These are phyloP conservation scores for Esperia sulphurella DNA, from an alignment of 2,888 invertebrate genomes.

Conservation along the genomic window DNA sequence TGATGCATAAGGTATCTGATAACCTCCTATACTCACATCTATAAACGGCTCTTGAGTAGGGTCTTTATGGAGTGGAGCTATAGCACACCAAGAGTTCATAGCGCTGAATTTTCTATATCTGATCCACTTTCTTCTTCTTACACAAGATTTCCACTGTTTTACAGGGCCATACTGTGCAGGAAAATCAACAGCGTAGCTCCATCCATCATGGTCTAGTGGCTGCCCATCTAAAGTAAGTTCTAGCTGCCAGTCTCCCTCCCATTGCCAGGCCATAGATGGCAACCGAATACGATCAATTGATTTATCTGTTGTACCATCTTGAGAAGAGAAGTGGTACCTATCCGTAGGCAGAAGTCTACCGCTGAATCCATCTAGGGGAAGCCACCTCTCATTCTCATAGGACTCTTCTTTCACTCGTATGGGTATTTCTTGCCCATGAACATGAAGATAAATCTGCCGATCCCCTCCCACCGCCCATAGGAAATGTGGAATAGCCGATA, in stretches of 20 bases:
- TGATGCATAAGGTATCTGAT: slow-evolving; percentile 87
- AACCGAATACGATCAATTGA: slow-evolving; percentile 89
- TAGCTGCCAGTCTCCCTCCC: slow-evolving; percentile 96
- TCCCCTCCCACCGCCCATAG: slow-evolving; percentile 97
- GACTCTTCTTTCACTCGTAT: slow-evolving; percentile 94
- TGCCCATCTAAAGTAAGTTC: slow-evolving; percentile 92
- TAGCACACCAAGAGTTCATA: slow-evolving; percentile 95
- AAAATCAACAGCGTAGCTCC: slow-evolving; percentile 96
- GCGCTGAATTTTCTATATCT: slow-evolving; percentile 92
- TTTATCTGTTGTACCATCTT: slow-evolving; percentile 89
- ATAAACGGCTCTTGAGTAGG: slow-evolving; percentile 96
- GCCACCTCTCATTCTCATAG: slow-evolving; percentile 96
- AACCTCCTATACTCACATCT: slow-evolving; percentile 93
- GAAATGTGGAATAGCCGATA: slow-evolving; percentile 90
- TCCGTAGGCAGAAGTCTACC: slow-evolving; percentile 92
- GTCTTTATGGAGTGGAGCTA: slow-evolving; percentile 93
- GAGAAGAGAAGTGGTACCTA: slow-evolving; percentile 90
- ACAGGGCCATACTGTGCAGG: slow-evolving; percentile 88
- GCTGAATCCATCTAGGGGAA: slow-evolving; percentile 93
- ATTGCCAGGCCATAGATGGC: slow-evolving; percentile 97
- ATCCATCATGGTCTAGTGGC: slow-evolving; percentile 93
- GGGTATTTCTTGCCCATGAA: slow-evolving; percentile 93
- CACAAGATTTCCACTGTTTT: slow-evolving; percentile 94
- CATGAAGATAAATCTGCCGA: slow-evolving; percentile 94
- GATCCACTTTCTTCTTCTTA: slow-evolving; percentile 93